Conservation (phyloP, 2,888 invertebrate species). For the Hedychridium roseum region DNA sequence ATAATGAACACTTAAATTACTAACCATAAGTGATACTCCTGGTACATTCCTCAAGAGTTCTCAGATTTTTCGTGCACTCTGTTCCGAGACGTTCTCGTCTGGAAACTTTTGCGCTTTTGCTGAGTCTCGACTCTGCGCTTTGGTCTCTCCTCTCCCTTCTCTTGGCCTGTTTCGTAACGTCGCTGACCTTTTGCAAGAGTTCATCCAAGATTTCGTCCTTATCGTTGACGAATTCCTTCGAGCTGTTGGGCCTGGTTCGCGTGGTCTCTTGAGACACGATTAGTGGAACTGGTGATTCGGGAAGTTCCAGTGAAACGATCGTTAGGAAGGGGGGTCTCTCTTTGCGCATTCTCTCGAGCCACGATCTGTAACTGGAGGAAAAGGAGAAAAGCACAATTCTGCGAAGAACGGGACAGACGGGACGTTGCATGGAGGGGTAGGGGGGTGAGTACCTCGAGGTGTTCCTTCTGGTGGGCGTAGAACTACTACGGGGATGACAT, state of each 20-base stretch:
- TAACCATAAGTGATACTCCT: slow-evolving; percentile 47
- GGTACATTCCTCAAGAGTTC: slow-evolving; percentile 47
- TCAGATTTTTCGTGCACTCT: slow-evolving; percentile 39
- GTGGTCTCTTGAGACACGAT: slow-evolving; percentile 52
- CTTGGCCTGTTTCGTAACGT: no score
- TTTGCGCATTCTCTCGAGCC: slow-evolving; percentile 48
- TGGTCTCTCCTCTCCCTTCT: no score
- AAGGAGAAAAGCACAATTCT: no score
- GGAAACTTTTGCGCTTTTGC: no score
- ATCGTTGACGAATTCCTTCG: slow-evolving; percentile 23
- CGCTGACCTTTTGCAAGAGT: slow-evolving; percentile 43
- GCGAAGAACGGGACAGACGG: no score
- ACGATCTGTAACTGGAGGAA: slow-evolving; percentile 54
- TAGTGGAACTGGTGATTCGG: slow-evolving; percentile 54
- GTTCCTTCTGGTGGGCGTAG: no score
- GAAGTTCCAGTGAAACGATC: slow-evolving; percentile 55
- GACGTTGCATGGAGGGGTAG: no score
- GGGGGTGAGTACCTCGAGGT: no score
- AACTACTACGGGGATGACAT: slow-evolving; percentile 55
- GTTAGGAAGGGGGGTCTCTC: slow-evolving; percentile 54
- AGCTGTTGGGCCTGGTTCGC: slow-evolving; percentile 33
- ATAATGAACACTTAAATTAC: slow-evolving; percentile 11
- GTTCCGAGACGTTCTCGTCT: no score
- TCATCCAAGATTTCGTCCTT: slow-evolving; percentile 47
- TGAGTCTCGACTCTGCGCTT: no score